Conservation (phyloP, 2,888 invertebrate species). For the Hydraecia micacea region DNA sequence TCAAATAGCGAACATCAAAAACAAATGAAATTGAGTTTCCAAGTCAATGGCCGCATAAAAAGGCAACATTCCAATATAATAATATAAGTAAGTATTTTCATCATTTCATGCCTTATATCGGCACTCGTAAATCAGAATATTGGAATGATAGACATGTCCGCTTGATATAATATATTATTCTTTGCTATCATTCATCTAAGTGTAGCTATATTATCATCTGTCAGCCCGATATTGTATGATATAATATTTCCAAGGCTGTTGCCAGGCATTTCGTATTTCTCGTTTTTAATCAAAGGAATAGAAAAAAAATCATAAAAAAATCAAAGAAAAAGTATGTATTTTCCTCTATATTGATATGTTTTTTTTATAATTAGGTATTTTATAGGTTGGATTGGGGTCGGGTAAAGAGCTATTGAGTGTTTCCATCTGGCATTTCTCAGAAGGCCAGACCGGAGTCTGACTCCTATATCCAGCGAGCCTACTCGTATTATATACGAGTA, state of each 20-base stretch:
- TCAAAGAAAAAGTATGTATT: background rate
- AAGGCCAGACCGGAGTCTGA: too few relatives aligned
- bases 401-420: too few relatives aligned
- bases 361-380: too few relatives aligned
- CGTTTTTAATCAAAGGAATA: background rate
- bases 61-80: conserved; percentile 17
- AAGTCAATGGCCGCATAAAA: conserved; percentile 20
- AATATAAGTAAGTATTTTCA: conserved; percentile 39
- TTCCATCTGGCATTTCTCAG: too few relatives aligned
- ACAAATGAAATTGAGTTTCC: conserved; percentile 34
- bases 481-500: too few relatives aligned
- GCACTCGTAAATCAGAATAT: conserved; percentile 43
- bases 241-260: background rate
- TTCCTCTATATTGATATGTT: too few relatives aligned
- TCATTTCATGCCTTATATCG: conserved; percentile 43
- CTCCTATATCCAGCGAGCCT: too few relatives aligned
- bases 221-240: background rate
- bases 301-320: background rate
- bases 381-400: too few relatives aligned
- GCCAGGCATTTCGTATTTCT: background rate
- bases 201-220: conserved; percentile 14
- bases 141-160: conserved; percentile 13
- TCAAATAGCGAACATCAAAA: conserved; percentile 32
- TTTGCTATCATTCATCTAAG: background rate
- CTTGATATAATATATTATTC: conserved; percentile 10